phyloP scores from a whole-genome alignment of 2,888 invertebrate species.

The Chrysolina americana region DNA sequence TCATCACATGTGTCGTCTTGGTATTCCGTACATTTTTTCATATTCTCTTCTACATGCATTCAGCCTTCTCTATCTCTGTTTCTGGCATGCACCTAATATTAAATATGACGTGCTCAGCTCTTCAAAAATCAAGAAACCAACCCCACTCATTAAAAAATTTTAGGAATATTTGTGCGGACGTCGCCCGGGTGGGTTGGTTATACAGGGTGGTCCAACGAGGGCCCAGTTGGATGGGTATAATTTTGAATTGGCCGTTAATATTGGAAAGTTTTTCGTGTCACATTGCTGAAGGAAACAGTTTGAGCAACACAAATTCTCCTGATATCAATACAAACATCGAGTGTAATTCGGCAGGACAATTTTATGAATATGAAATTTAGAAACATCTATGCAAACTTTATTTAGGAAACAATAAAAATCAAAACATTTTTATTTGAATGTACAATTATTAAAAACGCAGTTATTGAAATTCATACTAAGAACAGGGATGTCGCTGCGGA shows the following conservation, averaged over 20 bases:
- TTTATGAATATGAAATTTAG: no score
- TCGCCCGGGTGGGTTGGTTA: slow-evolving; percentile 34
- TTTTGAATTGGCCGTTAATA: not conserved
- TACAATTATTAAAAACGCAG: no score
- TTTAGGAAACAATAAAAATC: no score
- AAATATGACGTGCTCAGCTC: slow-evolving; percentile 27
- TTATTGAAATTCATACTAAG: no score
- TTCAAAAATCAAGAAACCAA: slow-evolving; percentile 31
- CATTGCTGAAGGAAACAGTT: no score
- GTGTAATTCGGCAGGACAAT: no score
- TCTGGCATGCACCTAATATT: slow-evolving; percentile 22
- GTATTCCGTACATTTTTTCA: slow-evolving; percentile 20
- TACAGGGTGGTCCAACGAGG: slow-evolving; percentile 32
- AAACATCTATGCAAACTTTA: no score
- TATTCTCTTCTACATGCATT: not conserved
- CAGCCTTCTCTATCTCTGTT: not conserved
- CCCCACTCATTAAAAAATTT: slow-evolving; percentile 43
- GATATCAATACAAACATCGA: no score
- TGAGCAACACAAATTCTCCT: no score
- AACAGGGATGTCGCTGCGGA: no score
- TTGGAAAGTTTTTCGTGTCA: no score
- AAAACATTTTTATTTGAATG: no score
- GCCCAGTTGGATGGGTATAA: not conserved
- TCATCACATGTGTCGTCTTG: slow-evolving; percentile 6
- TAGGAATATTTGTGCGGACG: slow-evolving; percentile 42